phyloP scores from a whole-genome alignment of 2,797 vertebrate genomes.

The Poecilia wingei region DNA sequence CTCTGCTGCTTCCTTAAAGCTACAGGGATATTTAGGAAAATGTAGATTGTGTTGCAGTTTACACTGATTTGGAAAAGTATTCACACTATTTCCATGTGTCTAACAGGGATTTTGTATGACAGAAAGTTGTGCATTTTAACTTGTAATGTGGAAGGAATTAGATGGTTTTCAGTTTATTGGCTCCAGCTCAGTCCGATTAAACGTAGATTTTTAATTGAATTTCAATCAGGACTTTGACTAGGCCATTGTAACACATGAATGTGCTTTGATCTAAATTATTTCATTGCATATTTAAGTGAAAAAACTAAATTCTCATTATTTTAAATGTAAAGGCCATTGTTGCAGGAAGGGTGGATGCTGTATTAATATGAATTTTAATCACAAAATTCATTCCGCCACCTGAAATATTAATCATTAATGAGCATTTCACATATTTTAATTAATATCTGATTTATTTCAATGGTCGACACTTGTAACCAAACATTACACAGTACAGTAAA shows the following conservation, averaged over 20 bases:
- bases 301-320: neutral
- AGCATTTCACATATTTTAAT: conserved; percentile 10
- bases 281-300: too few relatives aligned
- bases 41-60: neutral
- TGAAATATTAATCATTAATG: neutral
- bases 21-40: conserved; percentile 1
- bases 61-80: neutral
- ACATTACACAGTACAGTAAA: conserved; percentile 27
- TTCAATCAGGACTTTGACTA: neutral
- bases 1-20: conserved; percentile 23
- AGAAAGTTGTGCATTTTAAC: neutral
- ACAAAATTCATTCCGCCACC: neutral
- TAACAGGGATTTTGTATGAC: neutral
- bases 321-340: neutral
- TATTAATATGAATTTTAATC: neutral
- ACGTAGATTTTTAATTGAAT: neutral
- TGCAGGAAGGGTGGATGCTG: neutral
- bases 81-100: neutral
- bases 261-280: neutral
- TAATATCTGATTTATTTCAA: conserved; percentile 59
- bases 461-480: conserved; percentile 28
- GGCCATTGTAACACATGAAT: neutral
- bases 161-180: neutral
- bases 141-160: neutral
- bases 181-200: neutral